Base-by-base conservation (phyloP, 2,113 vertebrate species). In the Dolichotis patagonum region DNA sequence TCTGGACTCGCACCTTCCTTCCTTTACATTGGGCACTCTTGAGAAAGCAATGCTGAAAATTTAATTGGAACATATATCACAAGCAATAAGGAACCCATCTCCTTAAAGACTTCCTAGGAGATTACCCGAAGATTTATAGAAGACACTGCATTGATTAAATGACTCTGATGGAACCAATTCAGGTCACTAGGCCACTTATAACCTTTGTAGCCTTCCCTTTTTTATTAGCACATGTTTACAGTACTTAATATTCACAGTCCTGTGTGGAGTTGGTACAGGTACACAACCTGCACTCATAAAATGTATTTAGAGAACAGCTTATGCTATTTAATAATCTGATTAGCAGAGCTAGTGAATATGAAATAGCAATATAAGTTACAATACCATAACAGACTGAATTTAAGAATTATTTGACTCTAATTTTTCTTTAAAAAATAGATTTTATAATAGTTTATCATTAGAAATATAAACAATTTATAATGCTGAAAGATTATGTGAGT, bases 41-140 rank as follows among this genome's bases (percentile, higher is more conserved):
- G 46, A 22, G 84, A 83, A 85, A 85, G 35, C 20, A 75, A 85
- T 77, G 30, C 24, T 63, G 77, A 91, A 65, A 24, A 84, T 91
- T 84, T 93, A 96, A 96, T 90, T 94, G 69, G 88, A 90, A 88
- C 56, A 82, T 85, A 54, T 69, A 85, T 63, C 94, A 93, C 75
- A 46, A 91, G 83, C 41, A 87, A 96, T 95, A 41, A 88, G 60
- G 0, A 97, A 95, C 94, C 0, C 1, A 65, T 43, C 54, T 90
- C 41, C 83, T 58, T 84, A 82, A 97, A 94, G 24, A 0, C n/a
- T 92, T 56, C 77, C 97, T 93, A 69, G 0, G 28, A 94, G 28
- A 38, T 67, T 96, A 96, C 20, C 3, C 83, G 54, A 67, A 17
- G 82, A 96, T 95, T 90, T 49, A 43, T 95, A 90, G 88, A 83